Conservation (phyloP, 2,888 invertebrate species). For the Drosophila meridiana region DNA sequence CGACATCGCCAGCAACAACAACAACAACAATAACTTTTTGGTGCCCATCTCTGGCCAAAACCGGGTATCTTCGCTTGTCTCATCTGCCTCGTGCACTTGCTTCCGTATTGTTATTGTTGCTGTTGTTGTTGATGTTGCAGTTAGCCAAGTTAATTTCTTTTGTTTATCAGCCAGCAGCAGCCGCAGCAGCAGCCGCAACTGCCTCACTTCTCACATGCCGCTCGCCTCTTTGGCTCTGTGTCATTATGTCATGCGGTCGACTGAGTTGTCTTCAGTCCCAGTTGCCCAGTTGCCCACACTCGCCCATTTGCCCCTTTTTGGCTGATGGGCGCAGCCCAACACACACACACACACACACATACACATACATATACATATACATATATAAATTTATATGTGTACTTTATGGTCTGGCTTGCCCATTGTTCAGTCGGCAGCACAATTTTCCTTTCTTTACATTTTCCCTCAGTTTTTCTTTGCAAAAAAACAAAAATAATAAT, state of each 20-base stretch:
- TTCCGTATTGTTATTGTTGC: conserved; percentile 41
- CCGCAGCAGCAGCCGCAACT: not conserved
- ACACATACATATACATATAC: not conserved
- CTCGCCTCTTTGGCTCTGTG: conserved; percentile 39
- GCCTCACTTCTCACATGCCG: conserved; percentile 27
- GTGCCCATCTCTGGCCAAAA: conserved; percentile 10
- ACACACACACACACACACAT: not conserved
- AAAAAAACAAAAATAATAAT: not conserved
- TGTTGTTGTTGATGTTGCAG: conserved; percentile 14
- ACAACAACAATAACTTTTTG: conserved; percentile 2
- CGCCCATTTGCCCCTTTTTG: conserved; percentile 16
- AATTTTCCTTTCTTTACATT: conserved; percentile 27
- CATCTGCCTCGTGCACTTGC: conserved; percentile 44
- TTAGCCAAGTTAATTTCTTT: conserved; percentile 45
- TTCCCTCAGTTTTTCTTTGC: conserved; percentile 24
- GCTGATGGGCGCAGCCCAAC: conserved; percentile 30
- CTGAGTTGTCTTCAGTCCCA: conserved; percentile 20
- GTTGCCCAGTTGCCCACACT: conserved; percentile 15
- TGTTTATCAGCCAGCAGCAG: conserved; percentile 28
- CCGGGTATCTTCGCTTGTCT: conserved; percentile 7
- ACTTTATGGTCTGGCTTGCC: conserved; percentile 7
- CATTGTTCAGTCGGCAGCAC: conserved; percentile 21
- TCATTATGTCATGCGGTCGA: conserved; percentile 69
- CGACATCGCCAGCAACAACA: conserved; percentile 34
- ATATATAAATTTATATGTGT: not conserved